Evolutionary conservation across 2,113 vertebrate species (phyloP), one percentile per base, ranked within the genome.

Genomic region (Phycodurus eques): DNA sequence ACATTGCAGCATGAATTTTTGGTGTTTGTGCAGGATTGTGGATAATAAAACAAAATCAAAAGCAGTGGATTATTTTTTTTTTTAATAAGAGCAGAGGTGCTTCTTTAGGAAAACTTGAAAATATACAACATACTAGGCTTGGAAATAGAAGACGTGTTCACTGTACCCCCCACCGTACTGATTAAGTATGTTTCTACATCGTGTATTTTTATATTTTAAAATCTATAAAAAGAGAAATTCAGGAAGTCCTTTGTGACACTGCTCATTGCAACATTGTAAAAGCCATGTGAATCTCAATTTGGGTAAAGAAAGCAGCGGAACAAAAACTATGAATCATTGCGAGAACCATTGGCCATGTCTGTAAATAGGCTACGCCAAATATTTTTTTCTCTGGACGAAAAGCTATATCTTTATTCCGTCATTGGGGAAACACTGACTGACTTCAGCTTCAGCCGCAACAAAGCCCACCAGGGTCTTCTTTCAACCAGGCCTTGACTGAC

Each of bases 391-490:
- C 51, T n/a, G 53, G 19, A 20, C 20, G 8, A n/a, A 51, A 56
- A 19, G 20, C 53, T 56, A 51, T 17, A 51, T 19, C 49, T 17
- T 6, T 20, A 11, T 10, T 56, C 53, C 53, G 5, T 56, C n/a
- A 56, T 56, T 17, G 14, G 17, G 17, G 14, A 39, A 39, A 39
- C 35, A 39, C 3, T 39, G 72, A 57, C 67, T 77, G 81, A 80
- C 78, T 84, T 88, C 87, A 80, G 80, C 82, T 85, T 72, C 73
- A n/a, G 64, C 83, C 83, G 84, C 81, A 80, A 70, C 75, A 80
- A 85, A 78, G 76, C 86, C 80, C 88, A 81, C 70, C 13, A 67
- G 85, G 75, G 69, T 70, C 77, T 83, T 82, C 80, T 42, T 63
- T 20, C 63, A 81, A 69, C 77, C 78, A 74, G 73, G 73, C 75